These are phyloP conservation scores for Atherinomorus stipes DNA, from an alignment of 2,113 vertebrate species.

Conservation along the genomic window DNA sequence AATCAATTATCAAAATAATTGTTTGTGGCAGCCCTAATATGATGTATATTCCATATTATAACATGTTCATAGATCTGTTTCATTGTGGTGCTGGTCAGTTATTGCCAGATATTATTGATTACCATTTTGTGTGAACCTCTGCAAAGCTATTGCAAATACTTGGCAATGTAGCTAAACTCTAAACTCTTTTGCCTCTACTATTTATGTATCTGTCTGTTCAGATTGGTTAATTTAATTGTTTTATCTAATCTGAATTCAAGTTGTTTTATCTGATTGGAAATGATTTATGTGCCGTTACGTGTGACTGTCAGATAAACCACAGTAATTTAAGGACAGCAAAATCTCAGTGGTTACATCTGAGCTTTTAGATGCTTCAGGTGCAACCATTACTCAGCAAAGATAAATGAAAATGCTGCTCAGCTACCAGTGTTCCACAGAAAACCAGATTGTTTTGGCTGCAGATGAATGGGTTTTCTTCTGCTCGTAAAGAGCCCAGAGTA, in stretches of 20 bases:
- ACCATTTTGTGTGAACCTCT: too few species aligned
- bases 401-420: conserved; percentile 48
- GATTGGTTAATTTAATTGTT: conserved; percentile 33
- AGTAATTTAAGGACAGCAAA: conserved; percentile 43
- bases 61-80: too few species aligned
- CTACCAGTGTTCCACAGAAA: conserved; percentile 34
- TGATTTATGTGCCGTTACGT: conserved; percentile 9
- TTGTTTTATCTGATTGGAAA: conserved; percentile 42
- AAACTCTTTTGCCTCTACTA: background rate
- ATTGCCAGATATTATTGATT: too few species aligned
- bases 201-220: conserved; percentile 39
- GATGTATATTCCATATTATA: too few species aligned
- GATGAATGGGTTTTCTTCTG: conserved; percentile 49
- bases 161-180: too few species aligned
- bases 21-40: too few species aligned
- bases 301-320: conserved; percentile 49
- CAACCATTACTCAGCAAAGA: conserved; percentile 44
- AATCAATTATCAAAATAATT: too few species aligned
- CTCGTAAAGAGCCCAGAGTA: conserved; percentile 27
- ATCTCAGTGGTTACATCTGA: conserved; percentile 34
- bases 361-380: conserved; percentile 22
- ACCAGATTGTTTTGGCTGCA: conserved; percentile 46
- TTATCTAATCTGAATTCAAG: conserved; percentile 29
- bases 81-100: too few species aligned
- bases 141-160: too few species aligned